These are phyloP conservation scores for Eueides isabella DNA, from an alignment of 1,140 invertebrate genomes.

Conservation along the genomic window DNA sequence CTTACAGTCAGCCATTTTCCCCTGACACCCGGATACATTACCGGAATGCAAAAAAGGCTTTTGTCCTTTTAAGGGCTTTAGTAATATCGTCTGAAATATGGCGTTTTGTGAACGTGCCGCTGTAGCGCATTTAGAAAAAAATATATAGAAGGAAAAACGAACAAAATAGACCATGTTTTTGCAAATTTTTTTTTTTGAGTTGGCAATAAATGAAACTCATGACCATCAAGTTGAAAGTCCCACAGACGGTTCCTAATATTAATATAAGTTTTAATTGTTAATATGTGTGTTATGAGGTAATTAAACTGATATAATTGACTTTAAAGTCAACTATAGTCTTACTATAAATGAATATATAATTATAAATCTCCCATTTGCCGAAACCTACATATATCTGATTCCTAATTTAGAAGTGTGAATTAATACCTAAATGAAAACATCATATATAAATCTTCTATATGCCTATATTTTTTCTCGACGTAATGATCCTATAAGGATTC, in stretches of 20 bases:
- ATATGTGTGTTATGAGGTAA: too few relatives aligned
- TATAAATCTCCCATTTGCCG: too few relatives aligned
- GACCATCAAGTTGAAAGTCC: too few relatives aligned
- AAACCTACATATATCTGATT: too few relatives aligned
- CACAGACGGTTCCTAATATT: too few relatives aligned
- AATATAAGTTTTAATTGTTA: too few relatives aligned
- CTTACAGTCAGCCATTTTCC: conserved; percentile 25
- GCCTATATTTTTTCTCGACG: too few relatives aligned
- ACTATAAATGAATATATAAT: too few relatives aligned
- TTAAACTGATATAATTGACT: too few relatives aligned
- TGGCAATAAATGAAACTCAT: not conserved
- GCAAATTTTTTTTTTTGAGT: not conserved
- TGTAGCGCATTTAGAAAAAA: conserved; percentile 13
- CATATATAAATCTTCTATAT: too few relatives aligned
- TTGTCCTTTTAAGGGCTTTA: conserved; percentile 34
- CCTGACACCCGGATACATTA: conserved; percentile 30
- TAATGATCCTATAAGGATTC: too few relatives aligned
- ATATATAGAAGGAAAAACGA: not conserved
- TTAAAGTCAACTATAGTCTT: too few relatives aligned
- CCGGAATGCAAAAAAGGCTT: conserved; percentile 29
- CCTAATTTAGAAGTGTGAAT: not conserved
- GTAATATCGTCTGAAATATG: conserved; percentile 29
- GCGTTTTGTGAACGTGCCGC: conserved; percentile 20
- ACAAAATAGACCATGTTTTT: conserved; percentile 14
- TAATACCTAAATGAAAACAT: not conserved